A percentile compares a stretch with the other conserved stretches of the same genome.
Evolutionary conservation across 2,888 invertebrate genomes (phyloP).

Genomic region (Diadegma fenestrale): DNA sequence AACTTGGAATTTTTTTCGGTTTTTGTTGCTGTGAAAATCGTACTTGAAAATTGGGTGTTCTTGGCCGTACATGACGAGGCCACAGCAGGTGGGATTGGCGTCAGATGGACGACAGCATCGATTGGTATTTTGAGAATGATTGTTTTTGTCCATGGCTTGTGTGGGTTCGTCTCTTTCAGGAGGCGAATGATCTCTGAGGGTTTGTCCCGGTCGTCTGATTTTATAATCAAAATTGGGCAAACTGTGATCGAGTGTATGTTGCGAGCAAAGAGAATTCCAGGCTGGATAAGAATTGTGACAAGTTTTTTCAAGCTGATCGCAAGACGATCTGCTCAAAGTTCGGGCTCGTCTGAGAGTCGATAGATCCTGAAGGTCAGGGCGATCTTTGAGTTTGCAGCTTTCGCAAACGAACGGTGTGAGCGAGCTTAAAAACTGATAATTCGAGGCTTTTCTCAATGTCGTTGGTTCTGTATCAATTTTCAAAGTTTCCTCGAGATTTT

Average conservation of each 20-base stretch:
- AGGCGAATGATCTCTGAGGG: conserved; percentile 59
- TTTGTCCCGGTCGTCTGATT: conserved; percentile 3
- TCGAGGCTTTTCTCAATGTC: background rate
- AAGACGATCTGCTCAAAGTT: conserved; percentile 8
- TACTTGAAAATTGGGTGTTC: conserved; percentile 60
- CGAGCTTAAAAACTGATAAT: conserved; percentile 35
- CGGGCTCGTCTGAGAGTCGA: background rate
- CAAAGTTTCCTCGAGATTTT: conserved; percentile 65
- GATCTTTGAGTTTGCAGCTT: conserved; percentile 56
- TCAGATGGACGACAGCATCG: conserved; percentile 39
- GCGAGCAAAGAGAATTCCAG: conserved; percentile 30
- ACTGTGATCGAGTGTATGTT: conserved; percentile 13
- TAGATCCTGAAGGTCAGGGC: conserved; percentile 6
- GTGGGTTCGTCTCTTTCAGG: conserved; percentile 66
- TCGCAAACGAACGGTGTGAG: conserved; percentile 54
- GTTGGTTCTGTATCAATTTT: conserved; percentile 22
- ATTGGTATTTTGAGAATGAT: conserved; percentile 26
- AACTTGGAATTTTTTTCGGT: background rate
- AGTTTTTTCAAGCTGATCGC: background rate
- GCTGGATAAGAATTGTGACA: conserved; percentile 7
- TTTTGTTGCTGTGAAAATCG: background rate
- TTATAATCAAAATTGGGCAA: conserved; percentile 13
- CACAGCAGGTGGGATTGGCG: conserved; percentile 61
- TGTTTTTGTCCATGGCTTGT: conserved; percentile 11
- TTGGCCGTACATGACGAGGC: conserved; percentile 65